Percentiles rank a stretch among this genome's conserved stretches.
These are phyloP conservation scores for Lontra canadensis DNA, from an alignment of 2,113 vertebrate species.

Conservation along the genomic window DNA sequence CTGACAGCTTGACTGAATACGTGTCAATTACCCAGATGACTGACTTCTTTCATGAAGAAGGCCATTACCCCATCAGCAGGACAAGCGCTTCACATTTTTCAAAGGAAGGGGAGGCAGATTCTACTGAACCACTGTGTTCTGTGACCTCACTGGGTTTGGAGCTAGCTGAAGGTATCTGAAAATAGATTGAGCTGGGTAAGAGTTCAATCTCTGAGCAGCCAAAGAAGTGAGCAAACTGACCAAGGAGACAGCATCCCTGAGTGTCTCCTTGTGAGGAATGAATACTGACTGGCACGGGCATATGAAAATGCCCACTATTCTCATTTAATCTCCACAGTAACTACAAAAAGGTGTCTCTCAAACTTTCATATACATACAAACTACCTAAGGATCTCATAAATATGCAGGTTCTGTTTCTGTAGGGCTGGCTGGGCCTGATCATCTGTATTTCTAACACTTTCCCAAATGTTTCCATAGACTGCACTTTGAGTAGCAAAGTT, in stretches of 20 bases:
- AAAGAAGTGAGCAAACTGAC: background rate
- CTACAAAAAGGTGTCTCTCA: background rate
- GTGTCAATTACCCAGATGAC: background rate
- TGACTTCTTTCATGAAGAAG: background rate
- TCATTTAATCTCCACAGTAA: background rate
- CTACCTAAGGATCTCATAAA: background rate
- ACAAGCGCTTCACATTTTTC: background rate
- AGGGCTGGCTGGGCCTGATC: background rate
- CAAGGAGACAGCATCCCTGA: background rate
- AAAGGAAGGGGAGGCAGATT: background rate
- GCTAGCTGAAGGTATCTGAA: background rate
- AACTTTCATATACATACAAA: background rate
- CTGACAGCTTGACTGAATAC: background rate
- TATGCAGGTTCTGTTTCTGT: background rate
- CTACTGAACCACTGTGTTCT: background rate
- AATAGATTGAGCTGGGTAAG: background rate
- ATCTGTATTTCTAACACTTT: background rate
- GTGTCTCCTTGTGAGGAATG: background rate
- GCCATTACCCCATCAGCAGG: background rate
- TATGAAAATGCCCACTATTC: background rate
- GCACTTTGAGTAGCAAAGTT: background rate
- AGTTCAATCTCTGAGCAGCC: background rate
- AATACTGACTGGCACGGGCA: background rate
- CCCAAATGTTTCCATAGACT: background rate
- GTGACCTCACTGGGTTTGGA: background rate